Conservation (phyloP, 2,888 invertebrate genomes). For the Theretra japonica region DNA sequence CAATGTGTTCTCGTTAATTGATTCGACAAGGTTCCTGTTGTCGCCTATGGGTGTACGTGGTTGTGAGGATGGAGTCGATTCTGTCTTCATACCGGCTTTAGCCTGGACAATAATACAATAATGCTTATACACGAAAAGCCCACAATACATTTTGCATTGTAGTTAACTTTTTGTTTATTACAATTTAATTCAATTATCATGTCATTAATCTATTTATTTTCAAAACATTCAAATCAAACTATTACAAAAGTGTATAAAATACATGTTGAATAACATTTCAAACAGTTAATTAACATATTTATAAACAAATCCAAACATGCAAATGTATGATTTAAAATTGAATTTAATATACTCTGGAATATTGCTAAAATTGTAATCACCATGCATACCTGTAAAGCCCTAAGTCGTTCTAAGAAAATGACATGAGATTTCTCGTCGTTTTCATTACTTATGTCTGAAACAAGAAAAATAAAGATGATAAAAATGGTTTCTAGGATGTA, state of each 20-base stretch:
- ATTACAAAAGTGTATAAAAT: no score
- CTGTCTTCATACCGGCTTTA: conserved; percentile 76
- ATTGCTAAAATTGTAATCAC: not conserved
- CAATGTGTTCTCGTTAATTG: conserved; percentile 68
- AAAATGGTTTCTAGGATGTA: not conserved
- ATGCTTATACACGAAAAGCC: no score
- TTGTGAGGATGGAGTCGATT: conserved; percentile 67
- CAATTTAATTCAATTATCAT: no score
- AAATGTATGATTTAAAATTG: not conserved
- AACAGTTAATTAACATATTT: not conserved
- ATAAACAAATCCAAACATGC: not conserved
- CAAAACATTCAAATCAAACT: no score
- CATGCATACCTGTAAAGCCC: conserved; percentile 72
- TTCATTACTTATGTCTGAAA: conserved; percentile 75
- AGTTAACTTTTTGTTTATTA: no score
- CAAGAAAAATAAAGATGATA: conserved; percentile 7
- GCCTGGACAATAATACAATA: conserved; percentile 60
- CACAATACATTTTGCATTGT: no score
- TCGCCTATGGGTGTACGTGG: conserved; percentile 74
- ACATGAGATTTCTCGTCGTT: conserved; percentile 78
- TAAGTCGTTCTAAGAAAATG: conserved; percentile 73
- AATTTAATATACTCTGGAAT: not conserved
- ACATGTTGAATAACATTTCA: no score
- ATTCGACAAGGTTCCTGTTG: conserved; percentile 71
- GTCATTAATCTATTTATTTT: no score